Percentiles rank a stretch among this genome's conserved stretches.
These are phyloP conservation scores for Trachelus stipa DNA, from an alignment of 2,888 invertebrate species.

Conservation along the genomic window DNA sequence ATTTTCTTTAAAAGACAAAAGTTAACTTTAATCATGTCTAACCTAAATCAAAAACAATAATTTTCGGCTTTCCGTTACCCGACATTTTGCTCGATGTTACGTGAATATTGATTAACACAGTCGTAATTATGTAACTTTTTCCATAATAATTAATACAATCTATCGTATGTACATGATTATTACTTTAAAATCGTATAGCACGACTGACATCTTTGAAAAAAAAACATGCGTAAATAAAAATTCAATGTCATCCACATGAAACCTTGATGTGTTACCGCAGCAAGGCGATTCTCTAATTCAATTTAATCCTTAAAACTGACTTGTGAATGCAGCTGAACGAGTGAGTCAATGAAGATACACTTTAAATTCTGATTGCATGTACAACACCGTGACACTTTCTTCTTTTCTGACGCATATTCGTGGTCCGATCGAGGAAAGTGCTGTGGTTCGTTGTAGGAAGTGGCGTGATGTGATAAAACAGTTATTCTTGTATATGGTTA, in stretches of 20 bases:
- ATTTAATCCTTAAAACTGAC: not conserved
- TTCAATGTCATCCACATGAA: not conserved
- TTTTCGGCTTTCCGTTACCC: conserved; percentile 58
- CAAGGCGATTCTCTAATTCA: not conserved
- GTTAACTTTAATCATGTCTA: conserved; percentile 34
- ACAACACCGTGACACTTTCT: no score
- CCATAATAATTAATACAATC: not conserved
- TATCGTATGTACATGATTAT: not conserved
- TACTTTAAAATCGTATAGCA: not conserved
- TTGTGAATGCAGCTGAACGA: not conserved
- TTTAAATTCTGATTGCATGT: not conserved
- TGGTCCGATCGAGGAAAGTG: not conserved
- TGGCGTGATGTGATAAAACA: conserved; percentile 28
- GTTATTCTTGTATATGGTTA: conserved; percentile 26
- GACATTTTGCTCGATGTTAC: conserved; percentile 30
- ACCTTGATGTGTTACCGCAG: not conserved
- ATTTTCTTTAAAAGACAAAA: conserved; percentile 23
- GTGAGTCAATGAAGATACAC: not conserved
- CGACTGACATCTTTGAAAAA: not conserved
- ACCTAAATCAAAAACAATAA: conserved; percentile 70
- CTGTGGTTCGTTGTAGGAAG: conserved; percentile 33
- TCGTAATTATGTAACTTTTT: not conserved
- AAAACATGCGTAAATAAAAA: not conserved
- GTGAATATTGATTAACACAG: not conserved
- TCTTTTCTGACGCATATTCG: not conserved